Evolutionary conservation across 2,113 vertebrate species (phyloP).

Genomic region (Elaphurus davidianus): DNA sequence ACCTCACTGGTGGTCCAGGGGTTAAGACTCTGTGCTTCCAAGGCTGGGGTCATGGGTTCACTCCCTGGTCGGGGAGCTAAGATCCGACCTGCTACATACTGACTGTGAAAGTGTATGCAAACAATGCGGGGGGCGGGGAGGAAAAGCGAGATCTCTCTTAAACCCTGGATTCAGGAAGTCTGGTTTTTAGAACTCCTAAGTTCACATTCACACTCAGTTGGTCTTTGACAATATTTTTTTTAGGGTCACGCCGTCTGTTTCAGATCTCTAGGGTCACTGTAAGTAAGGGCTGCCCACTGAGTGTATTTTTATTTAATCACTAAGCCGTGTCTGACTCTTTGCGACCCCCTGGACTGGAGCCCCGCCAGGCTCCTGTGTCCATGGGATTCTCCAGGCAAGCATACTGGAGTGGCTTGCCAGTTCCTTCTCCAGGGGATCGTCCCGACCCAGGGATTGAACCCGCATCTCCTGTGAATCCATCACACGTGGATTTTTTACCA

Average conservation of each 20-base stretch:
- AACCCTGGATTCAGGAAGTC: not conserved
- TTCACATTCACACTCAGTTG: not conserved
- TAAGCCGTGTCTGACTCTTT: not conserved
- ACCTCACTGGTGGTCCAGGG: not conserved
- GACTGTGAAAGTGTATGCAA: not conserved
- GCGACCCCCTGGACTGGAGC: not conserved
- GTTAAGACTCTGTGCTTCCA: not conserved
- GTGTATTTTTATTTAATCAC: not conserved
- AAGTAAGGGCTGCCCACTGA: not conserved
- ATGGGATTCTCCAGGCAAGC: not conserved
- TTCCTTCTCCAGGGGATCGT: not conserved
- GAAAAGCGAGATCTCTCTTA: too few species aligned
- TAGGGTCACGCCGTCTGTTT: accelerated
- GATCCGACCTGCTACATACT: not conserved
- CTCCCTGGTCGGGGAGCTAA: not conserved
- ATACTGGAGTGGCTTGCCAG: not conserved
- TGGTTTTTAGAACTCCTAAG: not conserved
- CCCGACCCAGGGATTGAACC: not conserved
- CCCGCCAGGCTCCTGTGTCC: not conserved
- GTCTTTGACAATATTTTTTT: not conserved
- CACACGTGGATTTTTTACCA: not conserved
- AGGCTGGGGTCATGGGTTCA: not conserved
- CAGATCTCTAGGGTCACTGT: not conserved
- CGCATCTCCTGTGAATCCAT: not conserved
- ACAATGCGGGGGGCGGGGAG: not conserved